phyloP scores from a whole-genome alignment of 2,797 vertebrate species.

The Enteromius unitaeniatus region DNA sequence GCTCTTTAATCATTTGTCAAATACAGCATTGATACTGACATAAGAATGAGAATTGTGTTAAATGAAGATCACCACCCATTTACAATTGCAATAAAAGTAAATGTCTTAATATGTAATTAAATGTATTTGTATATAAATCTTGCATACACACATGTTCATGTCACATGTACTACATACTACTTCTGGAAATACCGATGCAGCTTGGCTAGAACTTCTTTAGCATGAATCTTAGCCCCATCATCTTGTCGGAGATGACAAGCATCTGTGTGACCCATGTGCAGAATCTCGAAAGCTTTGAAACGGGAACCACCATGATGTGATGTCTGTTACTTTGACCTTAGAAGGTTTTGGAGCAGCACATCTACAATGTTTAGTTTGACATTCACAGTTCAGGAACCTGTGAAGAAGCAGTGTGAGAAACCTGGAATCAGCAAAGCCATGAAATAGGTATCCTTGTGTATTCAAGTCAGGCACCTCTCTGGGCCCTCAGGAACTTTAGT shows the following conservation, averaged over 20 bases:
- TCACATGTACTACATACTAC: too few relatives aligned
- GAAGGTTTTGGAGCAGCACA: too few relatives aligned
- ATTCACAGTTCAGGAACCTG: not conserved
- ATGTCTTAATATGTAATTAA: not conserved
- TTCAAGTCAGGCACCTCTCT: not conserved
- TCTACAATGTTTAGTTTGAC: not conserved
- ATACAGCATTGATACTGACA: not conserved
- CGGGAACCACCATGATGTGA: too few relatives aligned
- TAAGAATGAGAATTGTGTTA: not conserved
- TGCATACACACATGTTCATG: not conserved
- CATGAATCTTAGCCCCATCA: not conserved
- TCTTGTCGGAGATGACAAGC: too few relatives aligned
- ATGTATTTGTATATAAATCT: not conserved
- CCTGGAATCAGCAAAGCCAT: not conserved
- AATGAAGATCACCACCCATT: not conserved
- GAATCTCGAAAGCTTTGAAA: not conserved
- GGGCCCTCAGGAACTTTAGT: not conserved
- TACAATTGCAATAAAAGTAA: not conserved
- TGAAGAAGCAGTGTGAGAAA: not conserved
- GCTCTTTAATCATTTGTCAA: not conserved
- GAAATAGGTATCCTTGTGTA: not conserved
- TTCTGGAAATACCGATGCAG: too few relatives aligned
- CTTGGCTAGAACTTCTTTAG: too few relatives aligned
- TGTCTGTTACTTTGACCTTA: not conserved
- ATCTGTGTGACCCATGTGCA: not conserved